Conservation (phyloP, 2,888 invertebrate genomes). For the Crocallis elinguaria region DNA sequence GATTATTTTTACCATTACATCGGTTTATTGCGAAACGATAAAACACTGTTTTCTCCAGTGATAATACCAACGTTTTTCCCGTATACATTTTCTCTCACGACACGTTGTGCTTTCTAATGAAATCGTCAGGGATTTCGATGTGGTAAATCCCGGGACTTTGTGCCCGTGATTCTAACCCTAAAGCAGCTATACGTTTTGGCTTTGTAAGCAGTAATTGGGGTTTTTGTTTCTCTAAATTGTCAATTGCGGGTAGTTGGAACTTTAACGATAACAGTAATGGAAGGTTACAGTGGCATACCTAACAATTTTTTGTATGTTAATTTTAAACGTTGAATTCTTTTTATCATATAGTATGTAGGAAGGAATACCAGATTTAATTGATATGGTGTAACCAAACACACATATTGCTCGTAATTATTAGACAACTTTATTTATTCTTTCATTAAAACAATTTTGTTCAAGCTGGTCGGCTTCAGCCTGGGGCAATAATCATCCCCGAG, state of each 20-base stretch:
- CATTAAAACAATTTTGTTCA: too few species aligned
- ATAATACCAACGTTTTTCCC: slow-evolving; percentile 16
- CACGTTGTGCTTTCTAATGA: slow-evolving; percentile 29
- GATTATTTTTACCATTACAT: neutral
- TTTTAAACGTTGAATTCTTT: too few species aligned
- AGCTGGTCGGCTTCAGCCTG: too few species aligned
- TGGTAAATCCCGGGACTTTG: slow-evolving; percentile 26
- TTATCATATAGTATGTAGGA: too few species aligned
- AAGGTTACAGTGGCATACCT: neutral
- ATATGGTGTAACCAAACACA: too few species aligned
- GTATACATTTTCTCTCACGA: slow-evolving; percentile 13
- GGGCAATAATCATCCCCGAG: too few species aligned
- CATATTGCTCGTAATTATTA: too few species aligned
- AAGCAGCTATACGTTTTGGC: slow-evolving; percentile 27
- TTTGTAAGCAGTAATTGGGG: slow-evolving; percentile 29
- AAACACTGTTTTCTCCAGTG: slow-evolving; percentile 11
- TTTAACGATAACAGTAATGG: neutral
- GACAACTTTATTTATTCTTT: too few species aligned
- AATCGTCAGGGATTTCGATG: slow-evolving; percentile 27
- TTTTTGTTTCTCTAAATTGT: slow-evolving; percentile 35
- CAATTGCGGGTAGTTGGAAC: slow-evolving; percentile 28
- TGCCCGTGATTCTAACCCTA: slow-evolving; percentile 18
- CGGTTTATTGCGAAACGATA: slow-evolving; percentile 14
- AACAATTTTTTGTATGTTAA: neutral
- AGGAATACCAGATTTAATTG: too few species aligned